A percentile compares a stretch with the other conserved stretches of the same genome.
phyloP scores from a whole-genome alignment of 92 coral and sea anemone species.

The Porites evermanni region DNA sequence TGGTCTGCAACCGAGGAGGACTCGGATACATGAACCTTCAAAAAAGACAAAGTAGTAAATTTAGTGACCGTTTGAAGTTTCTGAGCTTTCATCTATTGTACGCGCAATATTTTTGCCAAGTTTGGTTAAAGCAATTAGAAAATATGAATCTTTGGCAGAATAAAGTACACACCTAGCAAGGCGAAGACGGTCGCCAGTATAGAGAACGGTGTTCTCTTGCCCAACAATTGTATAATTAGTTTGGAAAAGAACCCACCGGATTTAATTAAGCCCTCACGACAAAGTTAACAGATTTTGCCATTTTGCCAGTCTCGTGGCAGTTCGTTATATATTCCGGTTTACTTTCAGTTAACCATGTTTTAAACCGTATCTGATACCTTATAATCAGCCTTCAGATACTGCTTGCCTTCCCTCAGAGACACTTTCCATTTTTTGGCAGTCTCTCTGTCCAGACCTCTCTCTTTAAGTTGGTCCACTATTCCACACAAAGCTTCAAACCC shows the following conservation, averaged over 20 bases:
- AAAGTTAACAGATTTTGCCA: too few species aligned
- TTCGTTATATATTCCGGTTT: too few species aligned
- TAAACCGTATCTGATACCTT: neutral
- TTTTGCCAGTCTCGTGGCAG: too few species aligned
- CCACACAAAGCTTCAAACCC: neutral
- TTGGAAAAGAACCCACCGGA: too few species aligned
- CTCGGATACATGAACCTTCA: constrained; percentile 29
- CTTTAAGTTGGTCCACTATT: neutral
- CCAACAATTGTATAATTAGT: too few species aligned
- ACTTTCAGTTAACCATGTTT: neutral
- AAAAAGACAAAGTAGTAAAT: neutral
- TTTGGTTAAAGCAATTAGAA: neutral
- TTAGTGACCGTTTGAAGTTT: neutral
- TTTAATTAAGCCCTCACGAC: too few species aligned
- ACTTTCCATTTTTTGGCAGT: constrained; percentile 20
- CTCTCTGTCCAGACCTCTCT: constrained; percentile 30
- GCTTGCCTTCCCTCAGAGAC: constrained; percentile 36
- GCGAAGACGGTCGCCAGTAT: too few species aligned
- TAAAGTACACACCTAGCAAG: too few species aligned
- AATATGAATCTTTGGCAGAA: too few species aligned
- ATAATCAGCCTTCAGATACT: constrained; percentile 36
- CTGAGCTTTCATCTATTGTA: neutral
- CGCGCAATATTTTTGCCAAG: neutral
- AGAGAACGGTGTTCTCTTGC: too few species aligned
- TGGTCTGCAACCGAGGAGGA: constrained; percentile 39